Evolutionary conservation across 23 tunicate genomes (phyloP), one percentile per base, ranked within the genome.

Genomic region (Corella eumyota): DNA sequence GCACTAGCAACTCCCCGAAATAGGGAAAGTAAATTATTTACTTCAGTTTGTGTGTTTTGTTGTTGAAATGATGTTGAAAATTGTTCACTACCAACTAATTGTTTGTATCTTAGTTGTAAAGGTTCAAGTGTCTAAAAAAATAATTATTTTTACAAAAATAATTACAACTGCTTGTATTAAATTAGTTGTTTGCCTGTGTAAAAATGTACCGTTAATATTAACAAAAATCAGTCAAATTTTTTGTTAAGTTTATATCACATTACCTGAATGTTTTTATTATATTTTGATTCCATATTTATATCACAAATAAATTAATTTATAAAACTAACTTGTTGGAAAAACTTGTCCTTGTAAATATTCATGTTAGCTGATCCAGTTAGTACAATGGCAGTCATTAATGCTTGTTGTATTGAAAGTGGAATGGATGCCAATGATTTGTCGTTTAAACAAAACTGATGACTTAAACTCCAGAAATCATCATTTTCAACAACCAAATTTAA

Each of bases 311-410:
- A 9, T 40, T 11, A 11, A 48, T 26, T 26, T 4, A 25, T 4
- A 48, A 3, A 48, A 3, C 54, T 2, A 3, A 78, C 85, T 70
- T 84, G 77, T 52, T 84, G 58, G 77, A 83, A 84, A 32, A 75
- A 84, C 30, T 75, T 69, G 23, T 75, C 72, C 32, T 62, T 62
- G 30, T 75, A 75, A 1, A 60, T 11, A 64, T 75, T 74, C 83
- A 75, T 69, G 13, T 84, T 68, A 15, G 83, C 69, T 2, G 94
- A 77, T 1, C 94, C 94, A 49, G 72, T 78, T 19, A 61, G 27
- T 19, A 84, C 83, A 32, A 84, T 15, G 2, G 78, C 68, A 4
- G 78, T 26, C 68, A 75, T 68, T 1, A 75, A 62, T 21, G 64
- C 67, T 61, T 84, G 83, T 29, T 75, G 64, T 9, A 84, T 52